Base-by-base conservation (phyloP, 2,113 vertebrate species). In the Notarius lentiginosus region DNA sequence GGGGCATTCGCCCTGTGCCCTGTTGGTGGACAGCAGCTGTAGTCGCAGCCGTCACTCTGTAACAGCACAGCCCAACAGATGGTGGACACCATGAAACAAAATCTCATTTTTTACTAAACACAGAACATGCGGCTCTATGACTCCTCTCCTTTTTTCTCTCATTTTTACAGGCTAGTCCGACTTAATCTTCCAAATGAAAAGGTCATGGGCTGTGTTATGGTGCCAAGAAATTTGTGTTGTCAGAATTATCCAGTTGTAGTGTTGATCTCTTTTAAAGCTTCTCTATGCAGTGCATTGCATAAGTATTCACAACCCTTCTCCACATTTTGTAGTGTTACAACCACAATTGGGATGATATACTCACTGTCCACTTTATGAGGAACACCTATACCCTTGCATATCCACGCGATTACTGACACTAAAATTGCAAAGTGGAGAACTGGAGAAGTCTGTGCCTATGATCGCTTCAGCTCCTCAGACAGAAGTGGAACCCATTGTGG, bases 91-190 rank as follows among this genome's bases (percentile, higher is more conserved):
- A 91, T 92, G 91, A 92, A 93, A 94, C 70, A 65, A 79, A 82
- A 80, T 65, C 73, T 49, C 34, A 14, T 84, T 41, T 76, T 83
- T 76, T 41, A 93, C 94, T 93, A 93, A 95, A 94, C 91, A 91
- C 90, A 91, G 80, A 94, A 93, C 91, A 93, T 93, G 90, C 88
- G 93, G 94, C 93, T 93, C 94, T 92, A 88, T 87, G 5, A 85
- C 87, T 87, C 88, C 86, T 84, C 89, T 90, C 92, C 91, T 83
- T 84, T 90, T 92, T 88, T 88, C 83, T 86, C 85, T 91, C 86
- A 18, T 61, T 87, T 88, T 89, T 75, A 83, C 68, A 3, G 68
- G 83, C 88, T 88, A 61, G 83, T 91, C 55, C 7, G 47, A 0
- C 60, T 76, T 92, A 92, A 94, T 94, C 73, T 79, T 87, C 73